Conservation (phyloP, 1,140 invertebrate genomes). For the Nasonia giraulti region DNA sequence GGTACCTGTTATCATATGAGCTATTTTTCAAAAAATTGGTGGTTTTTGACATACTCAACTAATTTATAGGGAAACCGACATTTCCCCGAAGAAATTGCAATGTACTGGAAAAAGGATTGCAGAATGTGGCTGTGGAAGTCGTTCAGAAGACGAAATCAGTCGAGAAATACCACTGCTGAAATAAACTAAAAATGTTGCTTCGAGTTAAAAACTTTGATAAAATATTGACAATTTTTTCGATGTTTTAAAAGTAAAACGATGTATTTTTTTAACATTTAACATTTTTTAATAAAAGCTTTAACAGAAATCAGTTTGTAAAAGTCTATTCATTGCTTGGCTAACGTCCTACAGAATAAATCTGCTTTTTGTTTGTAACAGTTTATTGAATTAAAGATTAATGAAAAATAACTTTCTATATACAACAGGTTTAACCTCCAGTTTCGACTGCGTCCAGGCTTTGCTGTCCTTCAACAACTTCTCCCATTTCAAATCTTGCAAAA, state of each 20-base stretch:
- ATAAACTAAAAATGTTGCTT: slow-evolving; percentile 3
- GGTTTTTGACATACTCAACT: not conserved
- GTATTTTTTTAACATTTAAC: slow-evolving; percentile 12
- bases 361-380: slow-evolving; percentile 12
- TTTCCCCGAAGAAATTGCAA: slow-evolving; percentile 71
- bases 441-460: slow-evolving; percentile 77
- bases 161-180: slow-evolving; percentile 16
- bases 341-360: not conserved
- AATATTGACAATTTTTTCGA: slow-evolving; percentile 1
- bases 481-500: slow-evolving; percentile 90
- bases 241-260: slow-evolving; percentile 18
- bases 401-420: slow-evolving; percentile 24
- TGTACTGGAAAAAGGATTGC: slow-evolving; percentile 81
- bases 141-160: slow-evolving; percentile 58
- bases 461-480: slow-evolving; percentile 75
- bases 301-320: slow-evolving; percentile 11
- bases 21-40: not conserved
- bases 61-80: slow-evolving; percentile 66
- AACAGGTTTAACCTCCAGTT: slow-evolving; percentile 76
- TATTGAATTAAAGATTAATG: slow-evolving; percentile 11
- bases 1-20: slow-evolving; percentile 52
- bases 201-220: not conserved
- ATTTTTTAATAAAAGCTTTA: slow-evolving; percentile 35
- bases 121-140: slow-evolving; percentile 81
- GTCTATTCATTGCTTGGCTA: not conserved